Conservation (phyloP, 2,888 invertebrate species). For the Trichopoda pennipes region DNA sequence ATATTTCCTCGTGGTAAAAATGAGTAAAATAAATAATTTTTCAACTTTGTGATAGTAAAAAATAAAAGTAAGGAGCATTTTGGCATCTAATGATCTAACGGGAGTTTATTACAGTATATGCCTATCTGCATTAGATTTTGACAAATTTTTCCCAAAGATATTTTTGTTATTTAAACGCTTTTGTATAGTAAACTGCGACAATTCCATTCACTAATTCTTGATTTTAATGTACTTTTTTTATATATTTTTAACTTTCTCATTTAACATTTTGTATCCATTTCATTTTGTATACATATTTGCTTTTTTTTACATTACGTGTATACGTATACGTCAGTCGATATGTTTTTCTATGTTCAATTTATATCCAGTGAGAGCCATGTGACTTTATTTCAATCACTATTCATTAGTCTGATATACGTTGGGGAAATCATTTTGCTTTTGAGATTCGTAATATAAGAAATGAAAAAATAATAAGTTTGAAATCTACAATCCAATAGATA, state of each 20-base stretch:
- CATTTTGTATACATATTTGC: neutral
- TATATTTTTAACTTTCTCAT: neutral
- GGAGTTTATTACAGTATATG: no score
- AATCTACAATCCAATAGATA: constrained; percentile 31
- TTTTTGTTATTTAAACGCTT: constrained; percentile 27
- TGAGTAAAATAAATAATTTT: no score
- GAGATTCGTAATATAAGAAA: constrained; percentile 7
- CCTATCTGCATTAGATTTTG: neutral
- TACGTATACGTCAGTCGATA: neutral
- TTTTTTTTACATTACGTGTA: neutral
- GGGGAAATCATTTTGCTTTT: constrained; percentile 53
- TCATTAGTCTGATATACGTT: constrained; percentile 59
- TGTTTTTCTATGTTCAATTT: constrained; percentile 8
- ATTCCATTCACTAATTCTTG: constrained; percentile 48
- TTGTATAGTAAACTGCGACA: constrained; percentile 44
- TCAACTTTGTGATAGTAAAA: no score
- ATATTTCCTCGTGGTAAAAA: no score
- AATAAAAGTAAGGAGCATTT: no score
- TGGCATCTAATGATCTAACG: no score
- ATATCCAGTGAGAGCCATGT: constrained; percentile 38
- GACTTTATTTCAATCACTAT: constrained; percentile 63
- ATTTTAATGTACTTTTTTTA: constrained; percentile 30
- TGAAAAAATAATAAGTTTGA: constrained; percentile 24
- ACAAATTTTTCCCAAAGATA: neutral
- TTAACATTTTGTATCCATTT: neutral